Evolutionary conservation across 64 coral and sea anemone species (phyloP), one percentile per base, ranked within the genome.

Genomic region (Montipora efflorescens): DNA sequence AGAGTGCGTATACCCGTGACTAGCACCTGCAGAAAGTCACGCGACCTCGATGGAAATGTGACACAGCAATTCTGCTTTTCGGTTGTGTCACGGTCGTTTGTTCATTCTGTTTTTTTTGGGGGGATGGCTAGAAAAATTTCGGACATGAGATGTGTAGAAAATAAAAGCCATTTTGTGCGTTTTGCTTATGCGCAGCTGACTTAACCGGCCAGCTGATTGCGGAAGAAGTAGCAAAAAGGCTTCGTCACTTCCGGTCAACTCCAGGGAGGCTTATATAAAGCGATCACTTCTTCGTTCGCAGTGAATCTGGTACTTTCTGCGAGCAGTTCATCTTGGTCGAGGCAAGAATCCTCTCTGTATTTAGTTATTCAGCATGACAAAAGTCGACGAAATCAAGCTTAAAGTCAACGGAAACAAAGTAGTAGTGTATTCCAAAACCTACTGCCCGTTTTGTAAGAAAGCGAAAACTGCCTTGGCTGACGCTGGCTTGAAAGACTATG

Each of bases 371-470:
- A 58, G 61, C 4, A 82, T 59, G 81, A 12, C 20, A 13, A 83
- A 83, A 67, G 58, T 86, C 67, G 43, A 72, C 15, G 44, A 71
- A 23, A 46, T 86, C 47, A 86, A 86, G 7, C 36, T 20, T 5
- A 69, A 71, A 72, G n/a, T 51, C 18, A 72, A 9, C 4, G 44
- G 3, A 4, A 81, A 95, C 90, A 95, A 95, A 47, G 90, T 95
- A 3, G 90, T 92, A 21, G 79, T 95, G 1, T 95, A 89, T 71
- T 95, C 94, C 11, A 92, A 92, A 59, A 89, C 90, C 14, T 92
- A 92, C 67, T 95, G 94, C 51, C 94, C 94, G 8, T 92, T 67
- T 72, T 95, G 94, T 59, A 89, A 48, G 3, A 92, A 62, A 77
- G 94, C 90, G 1, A 95, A 95, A 64, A 4, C 15, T 12, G 83